Base-by-base conservation (phyloP, 2,797 vertebrate species). In the Lateolabrax maculatus region DNA sequence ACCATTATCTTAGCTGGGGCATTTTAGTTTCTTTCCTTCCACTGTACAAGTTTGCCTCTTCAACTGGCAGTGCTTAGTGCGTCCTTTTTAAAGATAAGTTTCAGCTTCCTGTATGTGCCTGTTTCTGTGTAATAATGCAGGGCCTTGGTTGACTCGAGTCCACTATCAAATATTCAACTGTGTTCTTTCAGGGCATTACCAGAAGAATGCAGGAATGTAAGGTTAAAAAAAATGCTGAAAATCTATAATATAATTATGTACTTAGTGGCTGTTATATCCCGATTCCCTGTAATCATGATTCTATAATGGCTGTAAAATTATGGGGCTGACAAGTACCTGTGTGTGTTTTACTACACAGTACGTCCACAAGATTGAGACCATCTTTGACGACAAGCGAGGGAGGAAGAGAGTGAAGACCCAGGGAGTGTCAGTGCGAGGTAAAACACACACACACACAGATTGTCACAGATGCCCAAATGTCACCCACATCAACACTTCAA, bases 311-410 rank as follows among this genome's bases (percentile, higher is more conserved):
- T 79, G 62, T 37, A 57, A 85, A 86, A 87, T 86, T 67, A 79
- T n/a, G 58, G 74, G 56, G 43, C 66, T 90, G 71, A 83, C 46
- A 29, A 67, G 36, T 62, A 70, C 62, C 64, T 80, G 37, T 85
- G 49, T 90, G 62, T 77, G 63, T 89, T 80, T 79, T 86, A 48
- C 92, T 66, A 16, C 93, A 61, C 91, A 99, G 98, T 95, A 98
- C 75, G 95, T 99, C 62, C 94, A 95, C 84, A 98, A 97, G 94
- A 97, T 99, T 77, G 96, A 98, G 87, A 97, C 97, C 55, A 95
- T 98, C 86, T 99, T 99, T 94, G 96, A 98, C 57, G 96, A 97
- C 78, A 99, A 98, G 88, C 95, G 97, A 92, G 98, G 98, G 39
- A 97, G 95, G 92, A 99, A 97, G 91, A 95, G 92, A 64, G 94